Evolutionary conservation across 2,797 vertebrate genomes (phyloP), one percentile per base, ranked within the genome.

Genomic region (Gallinago stenura): DNA sequence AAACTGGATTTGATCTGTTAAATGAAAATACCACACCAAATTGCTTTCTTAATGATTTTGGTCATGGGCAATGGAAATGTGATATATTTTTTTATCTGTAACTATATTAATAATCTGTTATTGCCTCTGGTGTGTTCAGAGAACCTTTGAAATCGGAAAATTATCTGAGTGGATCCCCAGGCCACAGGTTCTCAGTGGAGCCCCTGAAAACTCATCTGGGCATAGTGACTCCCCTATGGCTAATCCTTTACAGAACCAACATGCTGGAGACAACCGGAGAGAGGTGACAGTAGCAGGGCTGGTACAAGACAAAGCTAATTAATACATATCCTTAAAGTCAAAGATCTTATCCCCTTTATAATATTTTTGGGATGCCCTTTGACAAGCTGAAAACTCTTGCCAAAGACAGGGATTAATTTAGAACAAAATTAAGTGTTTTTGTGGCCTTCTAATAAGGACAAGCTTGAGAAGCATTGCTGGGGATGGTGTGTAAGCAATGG

Each of bases 1-100:
- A 92, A 93, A 91, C 66, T 50, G 31, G 24, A 86, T 95, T 88
- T 93, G 80, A 90, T 89, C 56, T 95, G 64, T 60, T 95, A 95
- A 91, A 78, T 66, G 65, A 88, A 93, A 95, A 83, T 61, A 82
- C 39, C 48, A 72, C 73, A 89, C 7, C 45, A 93, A 84, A 88
- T 83, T 91, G 51, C 46, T 70, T 91, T 87, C 77, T 79, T 90
- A 94, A 94, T 89, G 48, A 86, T 60, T 66, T 93, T 86, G 62
- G 58, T 79, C 81, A 60, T 80, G 62, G 6, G 16, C 78, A 82
- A 88, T 73, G 56, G 87, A 61, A 91, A 70, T 54, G 8, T 37
- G 51, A 76, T 88, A 25, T 43, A 45, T 91, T 96, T 64, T 96
- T 62, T 95, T 92, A 78, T 78, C 65, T 91, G 19, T 86, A 81